Conservation (phyloP, 2,888 invertebrate genomes). For the Apomyelois bistriatella region DNA sequence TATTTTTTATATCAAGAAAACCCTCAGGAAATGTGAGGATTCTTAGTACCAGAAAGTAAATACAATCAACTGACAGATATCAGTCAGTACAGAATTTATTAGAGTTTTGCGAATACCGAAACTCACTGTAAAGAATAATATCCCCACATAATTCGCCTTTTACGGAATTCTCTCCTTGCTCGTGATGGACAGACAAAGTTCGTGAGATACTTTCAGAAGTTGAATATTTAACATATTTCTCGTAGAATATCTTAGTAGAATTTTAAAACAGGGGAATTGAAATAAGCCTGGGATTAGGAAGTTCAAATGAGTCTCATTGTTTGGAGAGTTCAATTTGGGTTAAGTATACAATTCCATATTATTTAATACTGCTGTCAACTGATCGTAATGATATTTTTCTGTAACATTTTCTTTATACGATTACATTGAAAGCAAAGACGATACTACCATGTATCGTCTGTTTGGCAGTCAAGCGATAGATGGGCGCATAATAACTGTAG, state of each 20-base stretch:
- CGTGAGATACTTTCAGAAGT: slow-evolving; percentile 1
- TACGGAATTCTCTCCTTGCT: background rate
- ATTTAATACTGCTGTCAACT: no score
- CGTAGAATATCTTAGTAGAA: background rate
- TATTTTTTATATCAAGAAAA: background rate
- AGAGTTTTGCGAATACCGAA: background rate
- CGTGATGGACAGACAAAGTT: background rate
- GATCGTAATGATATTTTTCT: no score
- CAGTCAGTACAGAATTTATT: background rate
- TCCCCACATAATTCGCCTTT: background rate
- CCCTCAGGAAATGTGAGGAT: background rate
- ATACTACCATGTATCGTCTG: no score
- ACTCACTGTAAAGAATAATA: background rate
- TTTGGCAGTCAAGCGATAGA: no score
- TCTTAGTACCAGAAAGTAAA: background rate
- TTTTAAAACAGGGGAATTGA: background rate
- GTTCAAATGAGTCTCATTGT: background rate
- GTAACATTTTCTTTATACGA: no score
- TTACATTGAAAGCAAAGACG: no score
- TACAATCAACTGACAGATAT: background rate
- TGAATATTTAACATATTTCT: slow-evolving; percentile 3
- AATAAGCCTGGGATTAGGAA: background rate
- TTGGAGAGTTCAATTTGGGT: background rate
- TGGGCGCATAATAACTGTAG: no score
- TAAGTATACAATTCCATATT: no score